Conservation (phyloP, 53 echinoderm and acorn worm genomes). For the Temnopleurus reevesii region DNA sequence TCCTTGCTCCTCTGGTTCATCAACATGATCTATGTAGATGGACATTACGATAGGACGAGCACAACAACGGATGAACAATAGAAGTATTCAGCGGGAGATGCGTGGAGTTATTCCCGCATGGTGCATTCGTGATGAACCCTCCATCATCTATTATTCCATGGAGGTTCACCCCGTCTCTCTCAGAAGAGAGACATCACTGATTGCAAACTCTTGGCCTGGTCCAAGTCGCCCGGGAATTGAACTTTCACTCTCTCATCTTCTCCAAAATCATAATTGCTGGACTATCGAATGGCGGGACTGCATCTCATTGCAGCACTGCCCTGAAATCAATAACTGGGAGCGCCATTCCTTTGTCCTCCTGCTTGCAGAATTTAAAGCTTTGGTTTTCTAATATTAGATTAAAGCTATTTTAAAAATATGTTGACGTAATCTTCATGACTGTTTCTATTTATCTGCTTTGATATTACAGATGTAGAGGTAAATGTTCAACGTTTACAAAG, state of each 20-base stretch:
- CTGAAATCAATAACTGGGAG: not conserved
- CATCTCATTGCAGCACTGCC: slow-evolving; percentile 18
- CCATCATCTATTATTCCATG: slow-evolving; percentile 13
- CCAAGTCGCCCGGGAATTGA: not conserved
- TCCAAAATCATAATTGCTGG: slow-evolving; percentile 21
- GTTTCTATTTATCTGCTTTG: too few species aligned
- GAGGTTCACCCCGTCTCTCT: too few species aligned
- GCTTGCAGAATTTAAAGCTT: not conserved
- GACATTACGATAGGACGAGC: not conserved
- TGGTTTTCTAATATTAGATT: too few species aligned
- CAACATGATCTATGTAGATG: not conserved
- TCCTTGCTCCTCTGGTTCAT: too few species aligned
- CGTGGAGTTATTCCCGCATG: not conserved
- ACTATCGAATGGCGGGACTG: slow-evolving; percentile 10
- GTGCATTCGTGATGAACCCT: slow-evolving; percentile 12
- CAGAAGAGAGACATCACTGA: not conserved
- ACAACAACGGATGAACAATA: slow-evolving; percentile 19
- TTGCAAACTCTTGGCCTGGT: not conserved
- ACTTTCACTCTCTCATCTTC: not conserved
- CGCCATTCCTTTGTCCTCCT: not conserved
- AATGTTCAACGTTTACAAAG: too few species aligned
- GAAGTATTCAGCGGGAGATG: not conserved
- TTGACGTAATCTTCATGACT: too few species aligned
- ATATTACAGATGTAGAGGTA: too few species aligned
- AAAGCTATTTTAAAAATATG: too few species aligned